Evolutionary conservation across 2,888 invertebrate species (phyloP), one percentile per base, ranked within the genome.

Genomic region (Agriotes lineatus): DNA sequence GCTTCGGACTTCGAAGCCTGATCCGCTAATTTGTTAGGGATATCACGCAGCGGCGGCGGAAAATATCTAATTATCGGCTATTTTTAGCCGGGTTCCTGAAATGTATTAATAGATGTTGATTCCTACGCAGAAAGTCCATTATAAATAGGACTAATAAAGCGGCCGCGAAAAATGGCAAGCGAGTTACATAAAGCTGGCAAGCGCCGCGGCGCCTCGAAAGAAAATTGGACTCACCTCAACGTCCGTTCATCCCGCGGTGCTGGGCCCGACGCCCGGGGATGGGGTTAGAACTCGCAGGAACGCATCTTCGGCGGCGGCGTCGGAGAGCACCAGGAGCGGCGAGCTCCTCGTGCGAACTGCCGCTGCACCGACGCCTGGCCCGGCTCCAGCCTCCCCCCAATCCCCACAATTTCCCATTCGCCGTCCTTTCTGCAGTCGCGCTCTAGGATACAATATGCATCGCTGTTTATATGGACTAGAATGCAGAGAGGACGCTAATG

Each of bases 301-400:
- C 72, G 67, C 72, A 74, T 74, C 63, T 61, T 74, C 68, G 69
- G 63, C 62, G 63, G 63, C 70, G 70, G 59, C 65, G 65, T 70
- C 69, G 58, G 70, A 63, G 61, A 71, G 73, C 72, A 67, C 71
- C 76, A 70, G 74, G 75, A 76, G 76, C 79, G 67, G 69, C 73
- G 74, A 79, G 80, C 81, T 80, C 79, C 82, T 81, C 80, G 81
- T 80, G 81, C 79, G 77, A 78, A 83, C 82, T 82, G 82, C 75
- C 79, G 81, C 80, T 82, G 81, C 80, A 81, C 76, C 80, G 80
- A 72, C 79, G 81, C 79, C 81, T 81, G 82, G 82, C 82, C 79
- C 76, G 77, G 75, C 77, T 80, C 81, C 80, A 81, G 77, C 74
- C 76, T 76, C 76, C 77, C 71, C 74, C 72, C 63, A 56, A 56